A percentile compares a stretch with the other conserved stretches of the same genome.
Evolutionary conservation across 2,888 invertebrate species (phyloP).

Genomic region (Andrena haemorrhoa): DNA sequence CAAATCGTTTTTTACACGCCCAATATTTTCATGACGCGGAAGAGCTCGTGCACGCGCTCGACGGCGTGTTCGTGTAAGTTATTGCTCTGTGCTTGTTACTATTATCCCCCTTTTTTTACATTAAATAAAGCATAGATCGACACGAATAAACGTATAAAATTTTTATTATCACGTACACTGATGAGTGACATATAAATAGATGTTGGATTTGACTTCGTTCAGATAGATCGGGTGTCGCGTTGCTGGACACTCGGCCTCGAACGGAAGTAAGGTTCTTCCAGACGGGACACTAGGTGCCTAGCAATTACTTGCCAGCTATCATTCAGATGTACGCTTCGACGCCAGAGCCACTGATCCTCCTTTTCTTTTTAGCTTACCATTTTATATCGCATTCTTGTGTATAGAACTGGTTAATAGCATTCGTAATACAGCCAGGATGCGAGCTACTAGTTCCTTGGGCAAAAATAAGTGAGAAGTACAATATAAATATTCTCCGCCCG

Average conservation of each 20-base stretch:
- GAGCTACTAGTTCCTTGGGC: too few relatives aligned
- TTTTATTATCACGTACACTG: conserved; percentile 82
- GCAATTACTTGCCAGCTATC: conserved; percentile 16
- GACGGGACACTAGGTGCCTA: conserved; percentile 2
- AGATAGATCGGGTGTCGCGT: conserved; percentile 41
- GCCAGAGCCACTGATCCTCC: too few relatives aligned
- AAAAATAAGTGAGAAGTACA: too few relatives aligned
- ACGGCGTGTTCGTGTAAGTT: neutral
- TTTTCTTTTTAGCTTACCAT: too few relatives aligned
- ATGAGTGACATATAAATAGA: conserved; percentile 78
- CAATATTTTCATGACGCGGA: neutral
- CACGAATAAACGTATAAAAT: conserved; percentile 81
- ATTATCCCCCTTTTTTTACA: conserved; percentile 10
- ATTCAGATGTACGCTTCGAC: too few relatives aligned
- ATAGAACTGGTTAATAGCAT: neutral
- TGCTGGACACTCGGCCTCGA: conserved; percentile 13
- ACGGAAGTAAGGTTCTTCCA: conserved; percentile 22
- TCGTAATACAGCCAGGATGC: neutral
- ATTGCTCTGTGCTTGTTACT: conserved; percentile 8
- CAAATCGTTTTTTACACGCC: conserved; percentile 10
- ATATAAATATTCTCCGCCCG: too few relatives aligned
- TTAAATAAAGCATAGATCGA: conserved; percentile 38
- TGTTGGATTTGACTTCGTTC: conserved; percentile 64
- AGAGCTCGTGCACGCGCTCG: conserved; percentile 27
- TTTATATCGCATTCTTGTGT: too few relatives aligned